Evolutionary conservation across 1,140 invertebrate species (phyloP), one percentile per base, ranked within the genome.

Genomic region (Sogatella furcifera): DNA sequence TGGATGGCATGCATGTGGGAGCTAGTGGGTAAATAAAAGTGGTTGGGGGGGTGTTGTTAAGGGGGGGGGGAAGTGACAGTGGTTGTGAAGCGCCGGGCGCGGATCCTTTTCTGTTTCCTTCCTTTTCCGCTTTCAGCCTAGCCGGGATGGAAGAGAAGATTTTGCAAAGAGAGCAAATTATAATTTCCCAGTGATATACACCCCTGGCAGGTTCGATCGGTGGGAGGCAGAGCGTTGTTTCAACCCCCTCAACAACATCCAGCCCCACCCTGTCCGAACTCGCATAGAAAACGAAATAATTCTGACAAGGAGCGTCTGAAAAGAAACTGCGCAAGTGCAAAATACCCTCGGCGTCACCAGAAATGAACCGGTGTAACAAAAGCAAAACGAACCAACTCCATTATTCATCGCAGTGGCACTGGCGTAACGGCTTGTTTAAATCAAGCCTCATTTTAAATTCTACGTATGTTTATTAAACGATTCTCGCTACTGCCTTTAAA

Each of bases 391-490:
- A 22, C n/a, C n/a, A n/a, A n/a, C 21, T 49, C 15, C 21, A 49
- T 49, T 49, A 49, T 49, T 49, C 46, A 49, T 49, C 21, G 15
- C 6, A 14, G 15, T 49, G 46, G 15, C 14, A 49, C 46, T 49
- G 46, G 15, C 21, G 21, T 49, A 49, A 49, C 21, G 46, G 46
- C 46, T 49, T 49, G 46, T 22, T 49, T 49, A 49, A 49, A 49
- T 49, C 46, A 49, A 22, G 21, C 15, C 46, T 49, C 15, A 49
- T 49, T 49, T 49, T 19, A 49, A 49, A 49, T 49, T 49, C 46
- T 49, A 49, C 46, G 46, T 49, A 49, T 49, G 46, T 49, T 49
- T 49, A 49, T 49, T 49, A 49, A 49, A 49, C 46, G 46, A 49
- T 49, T 49, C 46, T 49, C 46, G 21, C 21, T 17, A 22, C 46